phyloP scores from a whole-genome alignment of 2,797 vertebrate species.

The Pelodytes ibericus region DNA sequence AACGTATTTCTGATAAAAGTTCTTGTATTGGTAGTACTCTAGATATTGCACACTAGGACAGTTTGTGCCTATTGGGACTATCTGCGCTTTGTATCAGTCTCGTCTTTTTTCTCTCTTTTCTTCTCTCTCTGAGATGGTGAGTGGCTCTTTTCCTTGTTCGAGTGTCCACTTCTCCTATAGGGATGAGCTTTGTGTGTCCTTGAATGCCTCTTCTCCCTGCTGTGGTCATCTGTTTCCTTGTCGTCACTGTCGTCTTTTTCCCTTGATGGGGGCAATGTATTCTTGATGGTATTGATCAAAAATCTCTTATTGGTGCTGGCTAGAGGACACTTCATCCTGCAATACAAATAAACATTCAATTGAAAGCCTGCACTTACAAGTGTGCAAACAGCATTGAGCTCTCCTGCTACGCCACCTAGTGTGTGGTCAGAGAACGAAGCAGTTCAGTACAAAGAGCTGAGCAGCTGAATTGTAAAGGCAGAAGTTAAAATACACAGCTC shows the following conservation, averaged over 20 bases:
- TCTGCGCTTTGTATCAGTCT: constrained; percentile 65
- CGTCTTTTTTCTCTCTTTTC: constrained; percentile 66
- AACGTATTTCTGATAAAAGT: background rate
- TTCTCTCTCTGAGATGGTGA: constrained; percentile 69
- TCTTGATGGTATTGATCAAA: constrained; percentile 93
- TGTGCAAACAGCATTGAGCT: constrained; percentile 57
- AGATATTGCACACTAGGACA: constrained; percentile 32
- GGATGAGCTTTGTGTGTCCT: constrained; percentile 71
- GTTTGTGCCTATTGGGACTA: constrained; percentile 26
- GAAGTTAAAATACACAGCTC: too few relatives aligned
- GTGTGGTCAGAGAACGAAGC: constrained; percentile 70
- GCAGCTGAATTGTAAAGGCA: too few relatives aligned
- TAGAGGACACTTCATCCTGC: constrained; percentile 95
- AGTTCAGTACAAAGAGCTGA: too few relatives aligned
- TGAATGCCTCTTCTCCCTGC: constrained; percentile 67
- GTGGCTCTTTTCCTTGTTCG: constrained; percentile 62
- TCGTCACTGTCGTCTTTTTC: constrained; percentile 69
- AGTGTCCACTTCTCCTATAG: constrained; percentile 65
- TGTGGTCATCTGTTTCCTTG: constrained; percentile 66
- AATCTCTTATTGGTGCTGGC: constrained; percentile 93
- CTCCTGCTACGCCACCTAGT: constrained; percentile 80
- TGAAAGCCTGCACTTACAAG: background rate
- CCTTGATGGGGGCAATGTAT: constrained; percentile 75
- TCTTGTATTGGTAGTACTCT: background rate
- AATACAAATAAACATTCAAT: constrained; percentile 43